Evolutionary conservation across 2,797 vertebrate species (phyloP).

Genomic region (Phoxinus dragarum): DNA sequence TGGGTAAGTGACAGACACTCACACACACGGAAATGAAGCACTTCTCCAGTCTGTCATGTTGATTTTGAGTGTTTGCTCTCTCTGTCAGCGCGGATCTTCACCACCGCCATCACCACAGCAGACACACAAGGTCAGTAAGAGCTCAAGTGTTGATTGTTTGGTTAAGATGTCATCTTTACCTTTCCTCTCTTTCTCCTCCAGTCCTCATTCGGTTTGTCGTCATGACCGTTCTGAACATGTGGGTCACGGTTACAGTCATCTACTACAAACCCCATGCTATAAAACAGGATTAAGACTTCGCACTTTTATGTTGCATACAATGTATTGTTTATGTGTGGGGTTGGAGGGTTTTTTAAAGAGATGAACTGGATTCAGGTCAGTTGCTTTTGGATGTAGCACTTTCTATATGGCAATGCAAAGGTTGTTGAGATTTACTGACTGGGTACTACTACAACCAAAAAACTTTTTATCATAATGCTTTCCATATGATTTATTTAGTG

Average conservation of each 20-base stretch:
- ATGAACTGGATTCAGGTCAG: neutral
- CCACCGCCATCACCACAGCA: conserved; percentile 88
- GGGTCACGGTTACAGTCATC: conserved; percentile 86
- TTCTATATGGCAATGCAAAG: neutral
- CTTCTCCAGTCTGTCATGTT: neutral
- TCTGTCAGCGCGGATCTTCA: conserved; percentile 90
- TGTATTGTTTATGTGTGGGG: neutral
- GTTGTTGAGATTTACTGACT: neutral
- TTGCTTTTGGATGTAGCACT: neutral
- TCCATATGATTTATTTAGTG: neutral
- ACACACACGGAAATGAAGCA: neutral
- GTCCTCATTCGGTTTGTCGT: conserved; percentile 87
- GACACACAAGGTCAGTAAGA: conserved; percentile 86
- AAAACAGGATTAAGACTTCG: conserved; percentile 79
- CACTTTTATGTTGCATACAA: neutral
- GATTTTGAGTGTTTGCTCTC: neutral
- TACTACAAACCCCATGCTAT: conserved; percentile 80
- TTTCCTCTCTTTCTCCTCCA: conserved; percentile 64
- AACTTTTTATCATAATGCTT: neutral
- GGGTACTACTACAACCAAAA: neutral
- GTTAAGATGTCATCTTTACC: neutral
- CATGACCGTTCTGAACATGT: conserved; percentile 88
- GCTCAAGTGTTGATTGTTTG: neutral
- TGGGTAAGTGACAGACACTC: conserved; percentile 78
- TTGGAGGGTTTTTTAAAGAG: neutral